Base-by-base conservation (phyloP, 1,140 invertebrate genomes). In the Theocolax elegans region DNA sequence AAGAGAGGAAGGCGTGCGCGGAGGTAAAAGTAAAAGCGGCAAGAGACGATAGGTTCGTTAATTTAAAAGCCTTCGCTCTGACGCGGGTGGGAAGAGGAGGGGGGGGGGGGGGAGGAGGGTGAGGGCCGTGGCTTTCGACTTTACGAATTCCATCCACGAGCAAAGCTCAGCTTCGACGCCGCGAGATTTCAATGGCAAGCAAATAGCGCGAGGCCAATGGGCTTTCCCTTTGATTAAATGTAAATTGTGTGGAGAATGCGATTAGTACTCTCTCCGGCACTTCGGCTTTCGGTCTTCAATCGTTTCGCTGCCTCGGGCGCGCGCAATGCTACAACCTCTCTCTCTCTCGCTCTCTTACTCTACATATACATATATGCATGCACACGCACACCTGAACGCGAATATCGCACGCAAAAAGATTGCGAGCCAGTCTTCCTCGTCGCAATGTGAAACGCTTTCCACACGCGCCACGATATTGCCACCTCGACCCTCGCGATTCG, bases 151-250 rank as follows among this genome's bases (percentile, higher is more conserved):
- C 77, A 78, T 77, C 73, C 80, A 78, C 79, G 81, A 68, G 70
- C 73, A 72, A 29, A 58, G 31, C 29, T 23, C 35, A 12, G 25
- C 29, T 46, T 60, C 67, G 4, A 62, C 73, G 76, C 71, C 62
- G 75, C 76, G 77, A 80, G 82, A 84, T 84, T 84, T 84, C 79
- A 83, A 83, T 83, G 77, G 80, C 77, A 80, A 82, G 83, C 77
- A 83, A 83, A 82, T 83, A 83, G 77, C 82, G 80, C 76, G 77
- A 79, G 79, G 79, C 79, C 81, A 82, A 83, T 82, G 80, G 80
- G 80, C 79, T 83, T 80, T 83, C 79, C 81, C 80, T 83, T 84
- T 84, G 82, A 84, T 84, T 83, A 83, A 84, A 84, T 83, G 83
- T 80, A 84, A 83, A 84, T 84, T 80, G 81, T 81, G 81, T 77